Evolutionary conservation across 2,888 invertebrate genomes (phyloP).

Genomic region (Rhorus exstirpatorius): DNA sequence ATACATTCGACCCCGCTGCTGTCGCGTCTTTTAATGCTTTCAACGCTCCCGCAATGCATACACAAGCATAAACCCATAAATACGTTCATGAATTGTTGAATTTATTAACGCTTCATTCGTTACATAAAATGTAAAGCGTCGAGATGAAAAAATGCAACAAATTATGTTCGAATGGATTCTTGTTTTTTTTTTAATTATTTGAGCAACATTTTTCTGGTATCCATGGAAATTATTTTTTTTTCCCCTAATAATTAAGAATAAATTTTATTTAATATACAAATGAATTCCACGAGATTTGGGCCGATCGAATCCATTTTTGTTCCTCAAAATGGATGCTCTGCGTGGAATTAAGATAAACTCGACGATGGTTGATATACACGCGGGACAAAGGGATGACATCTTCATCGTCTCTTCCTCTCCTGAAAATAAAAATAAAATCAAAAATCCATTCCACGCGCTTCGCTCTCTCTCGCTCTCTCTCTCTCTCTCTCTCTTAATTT

Average conservation of each 20-base stretch:
- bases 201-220: too few relatives aligned
- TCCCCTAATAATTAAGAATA: too few relatives aligned
- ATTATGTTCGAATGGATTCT: not conserved
- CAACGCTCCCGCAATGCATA: conserved; percentile 15
- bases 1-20: conserved; percentile 36
- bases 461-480: conserved; percentile 32
- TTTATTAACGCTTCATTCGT: not conserved
- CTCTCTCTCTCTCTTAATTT: conserved; percentile 25
- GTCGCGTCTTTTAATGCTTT: conserved; percentile 49
- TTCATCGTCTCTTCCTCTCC: conserved; percentile 33
- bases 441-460: conserved; percentile 12
- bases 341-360: conserved; percentile 15
- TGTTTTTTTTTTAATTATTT: too few relatives aligned
- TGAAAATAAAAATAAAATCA: conserved; percentile 33
- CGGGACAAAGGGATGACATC: conserved; percentile 54
- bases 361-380: conserved; percentile 21
- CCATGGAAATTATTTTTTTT: too few relatives aligned
- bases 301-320: conserved; percentile 5
- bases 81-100: conserved; percentile 27
- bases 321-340: too few relatives aligned
- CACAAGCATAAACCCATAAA: conserved; percentile 5
- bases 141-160: conserved; percentile 6
- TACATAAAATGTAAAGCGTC: conserved; percentile 36
- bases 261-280: conserved; percentile 8
- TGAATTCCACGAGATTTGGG: conserved; percentile 8